Evolutionary conservation across 2,113 vertebrate species (phyloP).

Genomic region (Cairina moschata): DNA sequence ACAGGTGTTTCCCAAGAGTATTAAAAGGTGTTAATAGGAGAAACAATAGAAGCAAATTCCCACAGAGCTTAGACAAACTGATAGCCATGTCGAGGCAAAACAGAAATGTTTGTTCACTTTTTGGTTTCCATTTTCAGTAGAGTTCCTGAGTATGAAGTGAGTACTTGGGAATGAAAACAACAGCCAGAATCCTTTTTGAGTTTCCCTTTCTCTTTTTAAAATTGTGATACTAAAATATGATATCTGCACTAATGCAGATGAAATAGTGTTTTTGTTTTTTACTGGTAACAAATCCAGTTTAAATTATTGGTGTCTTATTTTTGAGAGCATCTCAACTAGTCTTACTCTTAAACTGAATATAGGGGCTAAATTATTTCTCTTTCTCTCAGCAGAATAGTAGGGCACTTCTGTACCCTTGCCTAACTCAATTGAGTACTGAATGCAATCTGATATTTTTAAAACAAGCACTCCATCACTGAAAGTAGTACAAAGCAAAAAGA

Average conservation of each 20-base stretch:
- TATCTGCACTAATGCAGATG: background rate
- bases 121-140: slow-evolving; percentile 17
- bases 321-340: background rate
- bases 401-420: background rate
- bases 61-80: background rate
- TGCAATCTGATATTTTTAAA: background rate
- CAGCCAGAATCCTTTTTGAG: background rate
- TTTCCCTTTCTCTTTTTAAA: background rate
- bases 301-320: background rate
- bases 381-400: background rate
- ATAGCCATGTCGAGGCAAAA: background rate
- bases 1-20: slow-evolving; percentile 43
- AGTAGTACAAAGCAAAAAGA: background rate
- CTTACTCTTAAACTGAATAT: background rate
- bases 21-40: slow-evolving; percentile 34
- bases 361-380: background rate
- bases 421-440: background rate
- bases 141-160: background rate
- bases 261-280: background rate
- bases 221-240: background rate
- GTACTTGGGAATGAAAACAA: background rate
- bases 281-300: background rate
- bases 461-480: background rate
- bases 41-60: slow-evolving; percentile 30
- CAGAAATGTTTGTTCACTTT: background rate